Evolutionary conservation across 2,797 vertebrate species (phyloP).

Genomic region (Sebastes iracundus): DNA sequence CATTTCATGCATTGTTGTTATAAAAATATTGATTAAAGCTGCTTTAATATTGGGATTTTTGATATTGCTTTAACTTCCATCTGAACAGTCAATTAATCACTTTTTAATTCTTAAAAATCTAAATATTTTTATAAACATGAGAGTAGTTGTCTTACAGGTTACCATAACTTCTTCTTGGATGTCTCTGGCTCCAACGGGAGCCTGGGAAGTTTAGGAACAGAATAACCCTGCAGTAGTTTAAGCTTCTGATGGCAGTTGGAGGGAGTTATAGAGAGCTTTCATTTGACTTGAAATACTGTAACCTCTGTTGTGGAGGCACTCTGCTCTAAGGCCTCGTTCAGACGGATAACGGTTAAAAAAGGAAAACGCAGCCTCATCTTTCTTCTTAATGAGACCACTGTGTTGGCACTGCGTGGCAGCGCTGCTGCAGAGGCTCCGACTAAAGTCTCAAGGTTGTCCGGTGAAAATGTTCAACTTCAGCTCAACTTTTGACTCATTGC

Average conservation of each 20-base stretch:
- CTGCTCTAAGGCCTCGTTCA: neutral
- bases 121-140: neutral
- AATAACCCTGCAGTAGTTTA: neutral
- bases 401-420: neutral
- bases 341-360: neutral
- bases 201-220: neutral
- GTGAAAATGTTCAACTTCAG: neutral
- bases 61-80: neutral
- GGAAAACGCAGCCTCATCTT: neutral
- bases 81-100: neutral
- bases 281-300: neutral
- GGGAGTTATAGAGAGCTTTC: neutral
- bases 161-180: neutral
- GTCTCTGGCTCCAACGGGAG: neutral
- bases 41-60: neutral
- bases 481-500: neutral
- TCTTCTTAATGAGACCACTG: neutral
- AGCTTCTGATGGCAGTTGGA: neutral
- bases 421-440: neutral
- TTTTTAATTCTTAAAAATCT: neutral
- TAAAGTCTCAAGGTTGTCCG: neutral
- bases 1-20: too few species aligned
- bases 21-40: neutral
- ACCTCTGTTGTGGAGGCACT: neutral
- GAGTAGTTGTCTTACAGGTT: neutral